A percentile compares a stretch with the other conserved stretches of the same genome.
Evolutionary conservation across 2,113 vertebrate species (phyloP).

Genomic region (Chionomys nivalis): DNA sequence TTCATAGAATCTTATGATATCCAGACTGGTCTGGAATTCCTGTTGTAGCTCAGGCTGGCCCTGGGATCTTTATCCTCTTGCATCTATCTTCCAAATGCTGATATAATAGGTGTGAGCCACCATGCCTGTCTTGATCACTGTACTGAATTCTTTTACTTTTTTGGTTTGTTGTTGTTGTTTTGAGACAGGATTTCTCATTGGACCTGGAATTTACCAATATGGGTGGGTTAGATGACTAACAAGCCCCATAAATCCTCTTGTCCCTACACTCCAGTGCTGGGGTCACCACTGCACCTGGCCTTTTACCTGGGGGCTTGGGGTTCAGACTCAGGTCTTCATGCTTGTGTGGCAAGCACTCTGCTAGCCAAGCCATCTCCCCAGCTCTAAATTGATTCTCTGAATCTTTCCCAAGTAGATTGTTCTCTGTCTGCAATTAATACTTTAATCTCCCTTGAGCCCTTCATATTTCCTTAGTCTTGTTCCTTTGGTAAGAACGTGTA

Average conservation of each 20-base stretch:
- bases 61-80: too few relatives aligned
- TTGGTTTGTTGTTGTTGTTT: not conserved
- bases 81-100: not conserved
- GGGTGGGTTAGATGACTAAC: too few relatives aligned
- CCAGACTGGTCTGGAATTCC: not conserved
- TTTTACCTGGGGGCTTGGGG: not conserved
- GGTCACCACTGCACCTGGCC: not conserved
- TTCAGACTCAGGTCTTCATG: not conserved
- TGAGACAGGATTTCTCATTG: not conserved
- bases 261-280: not conserved
- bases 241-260: too few relatives aligned
- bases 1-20: not conserved
- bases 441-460: not conserved
- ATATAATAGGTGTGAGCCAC: not conserved
- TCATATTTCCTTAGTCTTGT: constrained; percentile 5
- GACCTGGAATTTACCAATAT: not conserved
- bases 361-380: not conserved
- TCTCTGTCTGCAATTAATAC: not conserved
- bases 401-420: not conserved
- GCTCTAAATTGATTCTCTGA: not conserved
- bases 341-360: not conserved
- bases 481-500: not conserved
- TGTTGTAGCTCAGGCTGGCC: not conserved
- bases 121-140: not conserved
- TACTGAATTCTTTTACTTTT: not conserved